Evolutionary conservation across 2,888 invertebrate genomes (phyloP).

Genomic region (Clistopyga incitator): DNA sequence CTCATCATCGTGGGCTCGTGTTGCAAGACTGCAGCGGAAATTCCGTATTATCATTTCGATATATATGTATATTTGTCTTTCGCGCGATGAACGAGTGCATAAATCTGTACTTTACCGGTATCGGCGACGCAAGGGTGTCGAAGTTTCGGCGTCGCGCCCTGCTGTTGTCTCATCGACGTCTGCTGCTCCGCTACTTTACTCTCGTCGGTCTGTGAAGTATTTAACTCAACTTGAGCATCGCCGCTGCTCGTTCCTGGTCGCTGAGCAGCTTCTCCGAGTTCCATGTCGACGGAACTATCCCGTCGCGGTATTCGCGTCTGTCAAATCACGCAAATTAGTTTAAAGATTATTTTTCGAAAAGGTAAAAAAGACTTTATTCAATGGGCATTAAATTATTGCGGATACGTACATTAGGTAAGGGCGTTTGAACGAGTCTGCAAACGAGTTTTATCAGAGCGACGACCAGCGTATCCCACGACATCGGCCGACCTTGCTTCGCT

Average conservation of each 20-base stretch:
- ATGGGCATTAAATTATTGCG: neutral
- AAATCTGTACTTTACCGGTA: conserved; percentile 85
- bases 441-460: conserved; percentile 90
- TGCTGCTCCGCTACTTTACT: conserved; percentile 90
- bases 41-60: neutral
- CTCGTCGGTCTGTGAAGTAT: conserved; percentile 91
- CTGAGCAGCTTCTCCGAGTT: conserved; percentile 75
- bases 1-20: conserved; percentile 93
- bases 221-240: conserved; percentile 76
- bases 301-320: conserved; percentile 71
- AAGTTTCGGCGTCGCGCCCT: conserved; percentile 73
- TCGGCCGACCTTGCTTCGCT: conserved; percentile 87
- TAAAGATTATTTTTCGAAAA: too few relatives aligned
- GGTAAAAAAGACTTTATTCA: neutral
- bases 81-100: neutral
- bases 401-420: conserved; percentile 85
- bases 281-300: conserved; percentile 77
- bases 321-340: conserved; percentile 5
- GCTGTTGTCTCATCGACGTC: conserved; percentile 76
- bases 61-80: neutral
- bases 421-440: conserved; percentile 87
- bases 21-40: conserved; percentile 87
- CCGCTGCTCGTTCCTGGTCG: conserved; percentile 69
- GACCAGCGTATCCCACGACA: conserved; percentile 90
- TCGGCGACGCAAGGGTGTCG: conserved; percentile 90